Conservation (phyloP, 2,888 invertebrate genomes). For the Leptopilina drosophilae region DNA sequence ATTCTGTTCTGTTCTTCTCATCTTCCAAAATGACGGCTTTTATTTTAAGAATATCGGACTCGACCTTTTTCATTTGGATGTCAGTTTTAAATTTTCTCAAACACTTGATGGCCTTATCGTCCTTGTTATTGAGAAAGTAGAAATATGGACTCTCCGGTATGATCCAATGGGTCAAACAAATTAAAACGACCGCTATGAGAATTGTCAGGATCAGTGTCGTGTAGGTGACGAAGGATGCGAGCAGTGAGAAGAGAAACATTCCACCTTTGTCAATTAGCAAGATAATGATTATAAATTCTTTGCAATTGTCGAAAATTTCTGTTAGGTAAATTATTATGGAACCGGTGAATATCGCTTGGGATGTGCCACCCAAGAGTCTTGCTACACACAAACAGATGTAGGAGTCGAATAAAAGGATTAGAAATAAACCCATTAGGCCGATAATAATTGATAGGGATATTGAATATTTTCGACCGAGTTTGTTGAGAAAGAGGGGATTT, state of each 20-base stretch:
- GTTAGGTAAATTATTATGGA: constrained; percentile 81
- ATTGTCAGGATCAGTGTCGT: constrained; percentile 78
- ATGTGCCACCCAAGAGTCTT: constrained; percentile 77
- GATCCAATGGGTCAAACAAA: constrained; percentile 80
- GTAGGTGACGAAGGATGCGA: constrained; percentile 78
- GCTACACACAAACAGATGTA: constrained; percentile 72
- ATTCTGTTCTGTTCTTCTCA: neutral
- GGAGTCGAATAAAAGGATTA: constrained; percentile 64
- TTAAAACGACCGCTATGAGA: constrained; percentile 79
- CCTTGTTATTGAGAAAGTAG: constrained; percentile 78
- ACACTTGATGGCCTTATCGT: constrained; percentile 79
- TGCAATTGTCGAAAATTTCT: constrained; percentile 80
- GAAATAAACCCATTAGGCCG: constrained; percentile 66
- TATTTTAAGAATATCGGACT: constrained; percentile 80
- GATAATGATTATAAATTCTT: constrained; percentile 80
- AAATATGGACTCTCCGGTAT: constrained; percentile 85
- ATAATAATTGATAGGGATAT: constrained; percentile 66
- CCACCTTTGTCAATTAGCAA: constrained; percentile 77
- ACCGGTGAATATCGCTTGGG: constrained; percentile 76
- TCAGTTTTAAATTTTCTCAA: constrained; percentile 79
- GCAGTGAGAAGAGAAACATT: constrained; percentile 68
- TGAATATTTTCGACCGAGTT: constrained; percentile 67
- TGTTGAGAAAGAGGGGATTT: constrained; percentile 64
- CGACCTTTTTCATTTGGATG: constrained; percentile 77
- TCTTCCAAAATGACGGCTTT: constrained; percentile 78